phyloP scores from a whole-genome alignment of 2,797 vertebrate genomes.

The Semaprochilodus insignis region DNA sequence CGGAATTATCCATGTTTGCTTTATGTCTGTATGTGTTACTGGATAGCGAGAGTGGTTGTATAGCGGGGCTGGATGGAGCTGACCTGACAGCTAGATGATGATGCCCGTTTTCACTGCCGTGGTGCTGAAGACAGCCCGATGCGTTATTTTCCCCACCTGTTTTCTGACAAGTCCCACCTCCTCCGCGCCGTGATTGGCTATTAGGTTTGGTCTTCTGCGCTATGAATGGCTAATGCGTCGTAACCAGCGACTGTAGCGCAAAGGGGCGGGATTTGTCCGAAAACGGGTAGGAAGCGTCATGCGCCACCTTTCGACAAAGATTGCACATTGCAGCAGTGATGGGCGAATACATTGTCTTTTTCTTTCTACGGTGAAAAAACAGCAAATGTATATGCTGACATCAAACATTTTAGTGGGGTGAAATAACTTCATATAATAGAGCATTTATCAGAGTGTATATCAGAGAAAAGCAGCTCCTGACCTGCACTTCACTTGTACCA shows the following conservation, averaged over 20 bases:
- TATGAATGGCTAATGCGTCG: not conserved
- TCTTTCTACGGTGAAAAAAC: too few species aligned
- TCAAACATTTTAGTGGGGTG: too few species aligned
- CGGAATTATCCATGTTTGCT: constrained; percentile 87
- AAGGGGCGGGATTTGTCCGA: not conserved
- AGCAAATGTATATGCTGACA: too few species aligned
- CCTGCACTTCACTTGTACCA: too few species aligned
- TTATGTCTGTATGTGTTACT: not conserved
- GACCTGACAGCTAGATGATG: constrained; percentile 37
- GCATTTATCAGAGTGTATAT: too few species aligned
- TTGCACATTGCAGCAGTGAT: not conserved
- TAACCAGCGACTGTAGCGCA: not conserved
- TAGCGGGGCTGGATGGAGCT: constrained; percentile 9
- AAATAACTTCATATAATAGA: too few species aligned
- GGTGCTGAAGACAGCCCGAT: constrained; percentile 48
- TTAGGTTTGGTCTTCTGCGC: not conserved
- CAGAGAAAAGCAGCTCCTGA: too few species aligned
- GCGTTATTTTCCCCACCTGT: not conserved
- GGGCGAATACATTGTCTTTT: too few species aligned
- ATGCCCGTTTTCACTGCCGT: constrained; percentile 29
- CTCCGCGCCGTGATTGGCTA: not conserved
- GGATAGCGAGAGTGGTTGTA: not conserved
- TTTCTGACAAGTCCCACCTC: constrained; percentile 15
- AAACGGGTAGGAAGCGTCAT: not conserved
- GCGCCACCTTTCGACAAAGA: not conserved